These are phyloP conservation scores for Neogobius melanostomus DNA, from an alignment of 2,113 vertebrate species.

Conservation along the genomic window DNA sequence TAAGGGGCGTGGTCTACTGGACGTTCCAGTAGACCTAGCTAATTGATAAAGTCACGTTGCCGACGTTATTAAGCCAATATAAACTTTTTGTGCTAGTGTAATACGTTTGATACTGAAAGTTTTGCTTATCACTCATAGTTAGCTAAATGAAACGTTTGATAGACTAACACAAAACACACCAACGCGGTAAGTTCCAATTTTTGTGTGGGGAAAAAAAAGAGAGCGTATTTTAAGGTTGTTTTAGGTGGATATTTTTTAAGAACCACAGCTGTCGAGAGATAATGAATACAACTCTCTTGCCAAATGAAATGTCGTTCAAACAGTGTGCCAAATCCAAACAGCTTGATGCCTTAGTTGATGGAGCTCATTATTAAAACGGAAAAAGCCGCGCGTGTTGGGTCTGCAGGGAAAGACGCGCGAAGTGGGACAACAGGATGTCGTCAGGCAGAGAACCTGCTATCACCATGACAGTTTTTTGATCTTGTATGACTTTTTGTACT, in stretches of 20 bases:
- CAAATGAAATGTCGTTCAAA: constrained; percentile 14
- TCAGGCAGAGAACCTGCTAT: constrained; percentile 3
- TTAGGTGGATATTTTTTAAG: not conserved
- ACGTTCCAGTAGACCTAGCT: no score
- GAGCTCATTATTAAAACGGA: constrained; percentile 6
- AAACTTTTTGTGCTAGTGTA: not conserved
- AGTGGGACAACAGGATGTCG: constrained; percentile 11
- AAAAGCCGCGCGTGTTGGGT: not conserved
- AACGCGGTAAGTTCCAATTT: not conserved
- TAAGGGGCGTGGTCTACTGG: not conserved
- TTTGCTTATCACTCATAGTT: no score
- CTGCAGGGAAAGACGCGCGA: not conserved
- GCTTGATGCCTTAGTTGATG: constrained; percentile 18
- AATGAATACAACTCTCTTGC: constrained; percentile 2
- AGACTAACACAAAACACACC: no score
- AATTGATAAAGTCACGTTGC: not conserved
- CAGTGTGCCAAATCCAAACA: constrained; percentile 14
- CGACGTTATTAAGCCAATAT: not conserved
- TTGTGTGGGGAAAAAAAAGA: not conserved
- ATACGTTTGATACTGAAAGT: not conserved
- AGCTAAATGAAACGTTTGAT: no score
- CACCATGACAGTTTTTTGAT: constrained; percentile 5
- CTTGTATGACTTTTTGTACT: constrained; percentile 7
- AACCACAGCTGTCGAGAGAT: constrained; percentile 1
- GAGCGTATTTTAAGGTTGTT: not conserved